Base-by-base conservation (phyloP, 2,888 invertebrate species). In the Polydrusus tereticollis region DNA sequence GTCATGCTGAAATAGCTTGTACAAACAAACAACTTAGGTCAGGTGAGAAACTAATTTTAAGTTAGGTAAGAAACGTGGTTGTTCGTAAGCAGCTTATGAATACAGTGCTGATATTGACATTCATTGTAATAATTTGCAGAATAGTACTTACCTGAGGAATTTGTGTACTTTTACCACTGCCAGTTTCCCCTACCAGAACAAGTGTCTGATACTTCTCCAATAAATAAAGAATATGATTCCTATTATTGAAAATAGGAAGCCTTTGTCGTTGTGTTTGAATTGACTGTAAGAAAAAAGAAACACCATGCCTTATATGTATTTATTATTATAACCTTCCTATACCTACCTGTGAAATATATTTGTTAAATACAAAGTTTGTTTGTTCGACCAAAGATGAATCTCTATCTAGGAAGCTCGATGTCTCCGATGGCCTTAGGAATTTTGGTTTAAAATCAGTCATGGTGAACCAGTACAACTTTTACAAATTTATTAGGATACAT, bases 161-260 rank as follows among this genome's bases (percentile, higher is more conserved):
- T 87, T 98, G 98, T 0, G 98, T 98, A 82, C 97, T 97, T 86
- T 99, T 96, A 36, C 98, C 98, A 79, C 94, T 95, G 23, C 99
- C 99, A 1, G 98, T 98, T 84, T 99, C 98, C 1, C 99, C 99
- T 45, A 94, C 90, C 66, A 95, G 86, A 62, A 99, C 91, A 52
- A 98, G 86, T 0, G 95, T 94, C 85, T 98, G 97, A 86, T 93
- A 93, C 76, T 93, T 93, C 85, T 99, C 97, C 79, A 98, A 85
- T 74, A 96, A 87, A 84, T 97, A 98, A 60, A 99, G 87, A 62
- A 99, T 94, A 79, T 98, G 94, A 82, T 92, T 93, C 69, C 93
- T 88, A 78, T 94, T 92, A 83, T 94, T 92, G 82, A 92, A 95
- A 75, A 98, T 95, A 0, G 98, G 98, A 66, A 98, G 86, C 80